A percentile compares a stretch with the other conserved stretches of the same genome.
These are phyloP conservation scores for Acanthosepion lycidas DNA, from an alignment of 2,888 invertebrate genomes.

Conservation along the genomic window DNA sequence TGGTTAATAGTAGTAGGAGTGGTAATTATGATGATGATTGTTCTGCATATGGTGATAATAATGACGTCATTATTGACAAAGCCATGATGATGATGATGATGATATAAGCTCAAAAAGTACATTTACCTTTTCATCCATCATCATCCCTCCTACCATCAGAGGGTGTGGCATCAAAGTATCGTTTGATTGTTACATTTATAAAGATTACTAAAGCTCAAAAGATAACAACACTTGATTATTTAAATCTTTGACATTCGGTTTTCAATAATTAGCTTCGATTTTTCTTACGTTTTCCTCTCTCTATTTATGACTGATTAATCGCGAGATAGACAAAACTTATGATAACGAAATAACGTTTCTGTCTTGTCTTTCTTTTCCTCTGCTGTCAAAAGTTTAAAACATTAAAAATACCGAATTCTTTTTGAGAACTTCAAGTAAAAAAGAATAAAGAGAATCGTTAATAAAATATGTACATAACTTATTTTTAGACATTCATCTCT, in stretches of 20 bases:
- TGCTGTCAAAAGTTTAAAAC: too few relatives aligned
- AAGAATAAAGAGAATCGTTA: too few relatives aligned
- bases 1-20: not conserved
- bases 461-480: too few relatives aligned
- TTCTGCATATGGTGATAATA: not conserved
- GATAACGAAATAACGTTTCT: too few relatives aligned
- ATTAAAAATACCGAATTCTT: too few relatives aligned
- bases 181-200: not conserved
- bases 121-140: not conserved
- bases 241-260: not conserved
- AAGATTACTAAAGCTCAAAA: not conserved
- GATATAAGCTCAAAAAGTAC: not conserved
- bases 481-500: too few relatives aligned
- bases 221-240: not conserved
- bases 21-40: not conserved
- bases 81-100: not conserved
- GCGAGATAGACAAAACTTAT: too few relatives aligned
- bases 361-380: too few relatives aligned
- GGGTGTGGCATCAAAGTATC: conserved; percentile 16
- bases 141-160: not conserved
- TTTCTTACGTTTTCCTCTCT: not conserved
- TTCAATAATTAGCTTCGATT: not conserved
- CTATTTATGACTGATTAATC: too few relatives aligned
- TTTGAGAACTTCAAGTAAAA: too few relatives aligned
- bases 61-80: not conserved